Percentiles rank a stretch among this genome's conserved stretches.
These are phyloP conservation scores for Pogona vitticeps DNA, from an alignment of 2,113 vertebrate genomes.

Conservation along the genomic window DNA sequence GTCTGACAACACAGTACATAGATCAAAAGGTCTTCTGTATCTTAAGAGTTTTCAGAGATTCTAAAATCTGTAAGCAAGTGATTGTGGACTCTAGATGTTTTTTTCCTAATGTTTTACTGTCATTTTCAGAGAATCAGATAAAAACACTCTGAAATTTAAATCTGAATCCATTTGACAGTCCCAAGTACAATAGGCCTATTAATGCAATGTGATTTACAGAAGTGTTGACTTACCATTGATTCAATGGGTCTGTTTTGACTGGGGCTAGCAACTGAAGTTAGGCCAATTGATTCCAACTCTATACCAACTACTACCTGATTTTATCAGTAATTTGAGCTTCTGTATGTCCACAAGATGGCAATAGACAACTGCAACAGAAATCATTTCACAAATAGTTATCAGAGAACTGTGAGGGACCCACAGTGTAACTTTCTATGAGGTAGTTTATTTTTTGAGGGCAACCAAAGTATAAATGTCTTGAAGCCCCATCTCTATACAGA, in stretches of 20 bases:
- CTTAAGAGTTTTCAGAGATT: no score
- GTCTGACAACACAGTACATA: no score
- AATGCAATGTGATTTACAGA: no score
- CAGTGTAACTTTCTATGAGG: background rate
- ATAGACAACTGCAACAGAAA: background rate
- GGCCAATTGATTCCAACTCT: background rate
- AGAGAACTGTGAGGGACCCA: background rate
- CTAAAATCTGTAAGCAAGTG: no score
- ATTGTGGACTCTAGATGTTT: no score
- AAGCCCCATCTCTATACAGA: background rate
- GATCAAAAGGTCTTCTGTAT: no score
- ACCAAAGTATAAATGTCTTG: background rate
- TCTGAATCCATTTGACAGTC: background rate
- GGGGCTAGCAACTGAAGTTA: no score
- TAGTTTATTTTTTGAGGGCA: background rate
- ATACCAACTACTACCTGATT: background rate
- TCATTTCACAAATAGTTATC: background rate
- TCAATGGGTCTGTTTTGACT: no score
- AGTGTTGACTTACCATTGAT: no score
- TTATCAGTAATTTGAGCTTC: background rate
- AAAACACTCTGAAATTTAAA: background rate
- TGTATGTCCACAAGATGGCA: slow-evolving; percentile 26
- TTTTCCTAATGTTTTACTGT: background rate
- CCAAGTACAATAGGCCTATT: no score
- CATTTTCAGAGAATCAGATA: background rate